Conservation (phyloP, 2,888 invertebrate genomes). For the Nymphalis urticae region DNA sequence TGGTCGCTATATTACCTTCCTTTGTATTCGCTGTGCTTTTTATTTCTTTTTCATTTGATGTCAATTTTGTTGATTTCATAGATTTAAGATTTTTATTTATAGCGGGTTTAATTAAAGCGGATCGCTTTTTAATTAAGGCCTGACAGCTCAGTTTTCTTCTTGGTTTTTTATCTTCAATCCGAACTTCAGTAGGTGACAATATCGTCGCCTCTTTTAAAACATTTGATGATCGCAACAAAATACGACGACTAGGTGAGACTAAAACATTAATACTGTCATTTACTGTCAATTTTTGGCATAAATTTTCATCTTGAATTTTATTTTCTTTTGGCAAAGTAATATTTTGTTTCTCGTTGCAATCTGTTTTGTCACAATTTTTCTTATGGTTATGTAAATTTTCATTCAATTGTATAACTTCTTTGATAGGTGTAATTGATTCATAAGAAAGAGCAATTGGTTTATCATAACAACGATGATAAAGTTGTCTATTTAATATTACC, state of each 20-base stretch:
- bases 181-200: conserved; percentile 1
- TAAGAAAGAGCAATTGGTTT: conserved; percentile 61
- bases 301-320: not conserved
- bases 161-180: not conserved
- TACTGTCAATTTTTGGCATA: conserved; percentile 7
- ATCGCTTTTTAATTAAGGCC: conserved; percentile 1
- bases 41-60: not conserved
- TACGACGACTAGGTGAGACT: conserved; percentile 44
- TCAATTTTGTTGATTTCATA: not conserved
- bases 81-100: conserved; percentile 3
- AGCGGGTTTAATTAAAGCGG: not conserved
- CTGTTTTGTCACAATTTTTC: not conserved
- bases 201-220: conserved; percentile 40
- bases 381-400: not conserved
- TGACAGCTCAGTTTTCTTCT: not conserved
- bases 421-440: conserved; percentile 43
- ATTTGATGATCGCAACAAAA: conserved; percentile 56
- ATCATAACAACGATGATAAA: conserved; percentile 46
- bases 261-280: not conserved
- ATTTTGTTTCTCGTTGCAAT: not conserved
- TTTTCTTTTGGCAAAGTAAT: not conserved
- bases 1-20: not conserved
- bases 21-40: not conserved
- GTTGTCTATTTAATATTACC: conserved; percentile 59
- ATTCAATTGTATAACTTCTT: not conserved